Conservation (phyloP, 2,797 vertebrate genomes). For the Sternarchorhynchus goeldii region DNA sequence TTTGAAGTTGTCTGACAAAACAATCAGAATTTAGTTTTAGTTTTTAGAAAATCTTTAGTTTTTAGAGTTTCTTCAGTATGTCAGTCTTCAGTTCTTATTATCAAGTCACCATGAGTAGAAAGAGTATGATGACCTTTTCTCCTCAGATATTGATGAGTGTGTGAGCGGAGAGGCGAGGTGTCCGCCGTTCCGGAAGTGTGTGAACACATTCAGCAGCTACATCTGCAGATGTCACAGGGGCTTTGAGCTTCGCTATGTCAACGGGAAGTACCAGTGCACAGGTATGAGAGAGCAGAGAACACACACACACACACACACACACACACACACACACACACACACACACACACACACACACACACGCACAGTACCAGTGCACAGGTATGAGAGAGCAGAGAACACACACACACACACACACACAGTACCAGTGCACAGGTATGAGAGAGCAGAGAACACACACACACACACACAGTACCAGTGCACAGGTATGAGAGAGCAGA, state of each 20-base stretch:
- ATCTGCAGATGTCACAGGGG: conserved; percentile 88
- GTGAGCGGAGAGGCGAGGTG: conserved; percentile 76
- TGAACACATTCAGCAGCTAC: conserved; percentile 94
- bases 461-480: no score
- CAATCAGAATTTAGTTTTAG: no score
- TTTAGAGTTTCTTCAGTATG: no score
- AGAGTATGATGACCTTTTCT: background rate
- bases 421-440: no score
- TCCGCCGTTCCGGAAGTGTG: conserved; percentile 83
- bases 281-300: conserved; percentile 65
- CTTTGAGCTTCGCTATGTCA: conserved; percentile 83
- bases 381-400: conserved; percentile 65
- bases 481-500: no score
- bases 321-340: conserved; percentile 23
- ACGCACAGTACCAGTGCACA: conserved; percentile 77
- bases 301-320: background rate
- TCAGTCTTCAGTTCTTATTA: no score
- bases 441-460: no score
- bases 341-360: conserved; percentile 34
- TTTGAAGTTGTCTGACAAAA: no score
- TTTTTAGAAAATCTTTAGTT: no score
- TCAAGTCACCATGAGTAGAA: no score
- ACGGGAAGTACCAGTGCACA: conserved; percentile 86
- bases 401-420: background rate
- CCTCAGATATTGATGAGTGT: conserved; percentile 90